Conservation (phyloP, 2,113 vertebrate genomes). For the Perca flavescens region DNA sequence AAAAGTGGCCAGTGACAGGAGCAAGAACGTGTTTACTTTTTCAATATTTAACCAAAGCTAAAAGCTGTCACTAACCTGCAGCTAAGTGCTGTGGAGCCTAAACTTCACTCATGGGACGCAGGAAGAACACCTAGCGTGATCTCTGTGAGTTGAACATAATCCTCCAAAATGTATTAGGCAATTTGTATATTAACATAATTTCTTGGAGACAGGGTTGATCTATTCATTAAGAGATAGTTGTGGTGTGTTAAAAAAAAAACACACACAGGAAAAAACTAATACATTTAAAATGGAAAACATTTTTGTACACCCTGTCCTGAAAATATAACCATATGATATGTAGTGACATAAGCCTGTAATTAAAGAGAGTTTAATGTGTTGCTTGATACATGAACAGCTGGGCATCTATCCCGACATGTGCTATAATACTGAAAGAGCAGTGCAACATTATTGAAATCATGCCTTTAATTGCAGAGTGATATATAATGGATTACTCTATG, state of each 20-base stretch:
- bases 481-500: background rate
- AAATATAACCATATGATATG: background rate
- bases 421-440: background rate
- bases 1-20: background rate
- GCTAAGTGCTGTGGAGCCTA: background rate
- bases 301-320: no score
- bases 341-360: background rate
- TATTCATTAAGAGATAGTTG: no score
- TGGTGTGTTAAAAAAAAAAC: no score
- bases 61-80: background rate
- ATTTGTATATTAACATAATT: no score
- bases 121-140: background rate
- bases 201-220: no score
- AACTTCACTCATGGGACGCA: background rate
- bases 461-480: background rate
- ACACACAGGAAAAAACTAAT: no score
- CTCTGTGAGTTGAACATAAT: no score
- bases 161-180: no score
- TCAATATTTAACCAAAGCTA: background rate
- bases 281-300: no score
- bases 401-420: background rate
- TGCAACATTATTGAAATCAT: background rate
- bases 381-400: background rate
- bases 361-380: background rate
- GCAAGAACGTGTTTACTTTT: background rate